Evolutionary conservation across 1,140 invertebrate genomes (phyloP), one percentile per base, ranked within the genome.

Genomic region (Eurosta solidaginis): DNA sequence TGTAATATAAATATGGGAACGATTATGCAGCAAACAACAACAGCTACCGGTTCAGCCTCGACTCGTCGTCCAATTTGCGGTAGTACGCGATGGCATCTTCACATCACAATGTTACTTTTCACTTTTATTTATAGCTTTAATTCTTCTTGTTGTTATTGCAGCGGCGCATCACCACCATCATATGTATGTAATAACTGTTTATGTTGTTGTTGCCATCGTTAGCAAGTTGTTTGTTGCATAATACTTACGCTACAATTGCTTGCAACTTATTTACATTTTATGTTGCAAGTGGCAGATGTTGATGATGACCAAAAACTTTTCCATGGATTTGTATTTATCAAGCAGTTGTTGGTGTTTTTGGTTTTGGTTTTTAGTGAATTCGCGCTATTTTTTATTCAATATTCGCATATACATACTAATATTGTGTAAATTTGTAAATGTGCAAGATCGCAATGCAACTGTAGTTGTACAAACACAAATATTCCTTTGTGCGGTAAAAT

Each of bases 201-300:
- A n/a, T 33, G 0, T 36, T 22, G 33, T 68, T 40, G 29, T 54
- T 54, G 25, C 22, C 10, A 20, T 68, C 29, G 10, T 68, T 68
- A 68, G 33, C 59, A 68, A 68, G 59, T 68, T 17, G 59, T 33
- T 40, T 40, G 27, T 68, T 68, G 59, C 27, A 22, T 68, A 68
- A 68, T 68, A 40, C 54, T 33, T 20, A 17, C 22, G 4, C 17
- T 63, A 14, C 54, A 12, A 1, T 63, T 40, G 17, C 33, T 42
- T 42, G 59, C 59, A 40, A 68, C 59, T 68, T 68, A 68, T 68
- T 68, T 68, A 22, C 59, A 36, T 68, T 68, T n/a, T 9, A 1
- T 68, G 59, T 68, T 36, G 33, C 33, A 68, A 40, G 59, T 68
- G 36, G 29, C 59, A 40, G 40, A 68, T 40, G 22, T 25, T 20